Base-by-base conservation (phyloP, 2,797 vertebrate species). In the Pitangus sulphuratus region DNA sequence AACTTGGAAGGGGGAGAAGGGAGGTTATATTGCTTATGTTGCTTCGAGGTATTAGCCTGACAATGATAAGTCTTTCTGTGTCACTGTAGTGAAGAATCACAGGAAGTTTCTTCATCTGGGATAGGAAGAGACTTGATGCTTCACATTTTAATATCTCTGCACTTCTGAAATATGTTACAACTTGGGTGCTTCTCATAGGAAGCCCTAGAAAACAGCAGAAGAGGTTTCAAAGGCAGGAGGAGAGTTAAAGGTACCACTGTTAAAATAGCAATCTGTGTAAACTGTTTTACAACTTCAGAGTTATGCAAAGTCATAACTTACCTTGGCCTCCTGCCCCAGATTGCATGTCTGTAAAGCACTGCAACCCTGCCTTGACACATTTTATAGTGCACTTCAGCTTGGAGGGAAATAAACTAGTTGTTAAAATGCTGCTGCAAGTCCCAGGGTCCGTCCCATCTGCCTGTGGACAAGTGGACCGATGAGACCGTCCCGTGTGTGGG, bases 101-200 rank as follows among this genome's bases (percentile, higher is more conserved):
- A 15, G 53, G 22, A 45, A 65, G 33, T 47, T 69, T 75, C 76
- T 78, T 89, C 39, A 77, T 13, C 53, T 58, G 50, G 33, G 47
- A 62, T 58, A 86, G 51, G 75, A 81, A 65, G 50, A 64, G 37
- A 65, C 50, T 90, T 62, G 44, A 21, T 86, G 16, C 20, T 89
- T 94, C 61, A 25, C 35, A 31, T 76, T 88, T 95, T 86, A 79
- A 44, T 84, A 71, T 68, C n/a, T 53, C 57, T 80, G 65, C 7
- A 8, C 56, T 75, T 83, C 61, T 44, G 79, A 94, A 91, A 71
- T 94, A 48, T 37, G 5, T 86, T 84, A 40, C 21, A 84, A 28
- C 26, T 54, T 56, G 20, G 28, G 7, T 83, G 35, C 42, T 89
- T 54, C 61, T 90, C 30, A 53, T 21, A 45, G 72, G 82, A 75